Conservation (phyloP, 2,113 vertebrate species). For the Oryzias celebensis region DNA sequence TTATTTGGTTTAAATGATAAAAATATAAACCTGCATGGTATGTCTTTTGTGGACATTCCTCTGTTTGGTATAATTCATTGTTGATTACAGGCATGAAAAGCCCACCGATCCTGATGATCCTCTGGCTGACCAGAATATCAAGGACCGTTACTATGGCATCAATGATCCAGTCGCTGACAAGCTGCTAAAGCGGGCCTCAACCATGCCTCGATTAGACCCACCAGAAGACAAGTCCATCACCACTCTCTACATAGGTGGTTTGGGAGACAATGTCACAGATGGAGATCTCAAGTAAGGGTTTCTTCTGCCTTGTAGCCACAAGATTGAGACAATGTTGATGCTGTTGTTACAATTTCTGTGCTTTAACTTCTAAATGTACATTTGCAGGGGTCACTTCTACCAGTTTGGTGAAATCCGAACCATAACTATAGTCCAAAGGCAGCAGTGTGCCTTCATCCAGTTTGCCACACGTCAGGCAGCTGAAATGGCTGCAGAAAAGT, state of each 20-base stretch:
- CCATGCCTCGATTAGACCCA: conserved; percentile 94
- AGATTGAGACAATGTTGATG: too few relatives aligned
- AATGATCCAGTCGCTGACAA: conserved; percentile 98
- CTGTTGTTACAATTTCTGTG: neutral
- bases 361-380: conserved; percentile 3
- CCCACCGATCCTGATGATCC: conserved; percentile 98
- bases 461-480: conserved; percentile 92
- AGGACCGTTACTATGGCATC: conserved; percentile 97
- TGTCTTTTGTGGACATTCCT: neutral
- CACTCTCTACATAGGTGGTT: conserved; percentile 93
- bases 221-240: conserved; percentile 96
- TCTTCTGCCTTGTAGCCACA: too few relatives aligned
- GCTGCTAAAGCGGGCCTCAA: conserved; percentile 91
- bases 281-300: conserved; percentile 87
- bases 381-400: conserved; percentile 92
- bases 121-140: conserved; percentile 97
- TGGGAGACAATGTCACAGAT: conserved; percentile 93
- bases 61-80: neutral
- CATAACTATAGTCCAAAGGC: conserved; percentile 93
- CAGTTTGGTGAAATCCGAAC: conserved; percentile 98
- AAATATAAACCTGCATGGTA: neutral
- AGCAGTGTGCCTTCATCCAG: conserved; percentile 98
- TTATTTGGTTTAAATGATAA: neutral
- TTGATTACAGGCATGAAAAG: conserved; percentile 87
- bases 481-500: conserved; percentile 95